Conservation (phyloP, 2,888 invertebrate genomes). For the Beris morrisii region DNA sequence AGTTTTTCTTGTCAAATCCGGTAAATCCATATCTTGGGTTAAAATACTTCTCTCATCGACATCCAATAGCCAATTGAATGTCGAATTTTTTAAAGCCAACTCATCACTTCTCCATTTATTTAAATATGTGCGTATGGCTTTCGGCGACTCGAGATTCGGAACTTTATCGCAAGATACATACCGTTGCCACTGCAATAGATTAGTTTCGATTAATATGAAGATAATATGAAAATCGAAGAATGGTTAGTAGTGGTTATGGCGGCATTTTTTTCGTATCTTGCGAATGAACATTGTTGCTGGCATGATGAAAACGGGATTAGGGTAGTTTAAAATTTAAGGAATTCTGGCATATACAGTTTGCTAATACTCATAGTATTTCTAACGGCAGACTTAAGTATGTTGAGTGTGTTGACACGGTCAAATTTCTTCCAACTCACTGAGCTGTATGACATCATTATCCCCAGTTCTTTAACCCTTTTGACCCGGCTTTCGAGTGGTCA, state of each 20-base stretch:
- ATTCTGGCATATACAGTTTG: too few species aligned
- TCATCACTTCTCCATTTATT: constrained; percentile 8
- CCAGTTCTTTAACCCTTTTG: too few species aligned
- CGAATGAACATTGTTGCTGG: too few species aligned
- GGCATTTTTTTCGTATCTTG: too few species aligned
- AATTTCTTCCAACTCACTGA: too few species aligned
- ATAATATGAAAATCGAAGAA: not conserved
- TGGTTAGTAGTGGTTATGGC: not conserved
- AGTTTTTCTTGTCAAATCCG: constrained; percentile 3
- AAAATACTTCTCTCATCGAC: constrained; percentile 21
- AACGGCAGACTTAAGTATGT: too few species aligned
- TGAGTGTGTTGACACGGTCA: too few species aligned
- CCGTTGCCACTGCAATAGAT: constrained; percentile 11
- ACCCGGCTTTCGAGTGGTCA: too few species aligned
- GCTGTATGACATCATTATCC: too few species aligned
- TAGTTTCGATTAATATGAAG: not conserved
- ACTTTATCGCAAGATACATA: constrained; percentile 17
- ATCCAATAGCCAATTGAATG: constrained; percentile 14
- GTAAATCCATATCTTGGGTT: constrained; percentile 4
- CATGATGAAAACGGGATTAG: too few species aligned
- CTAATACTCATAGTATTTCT: too few species aligned
- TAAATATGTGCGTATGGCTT: constrained; percentile 6
- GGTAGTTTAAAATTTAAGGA: too few species aligned
- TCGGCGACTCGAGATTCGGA: not conserved
- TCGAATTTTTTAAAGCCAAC: not conserved